Base-by-base conservation (phyloP, 2,797 vertebrate genomes). In the Argya squamiceps region DNA sequence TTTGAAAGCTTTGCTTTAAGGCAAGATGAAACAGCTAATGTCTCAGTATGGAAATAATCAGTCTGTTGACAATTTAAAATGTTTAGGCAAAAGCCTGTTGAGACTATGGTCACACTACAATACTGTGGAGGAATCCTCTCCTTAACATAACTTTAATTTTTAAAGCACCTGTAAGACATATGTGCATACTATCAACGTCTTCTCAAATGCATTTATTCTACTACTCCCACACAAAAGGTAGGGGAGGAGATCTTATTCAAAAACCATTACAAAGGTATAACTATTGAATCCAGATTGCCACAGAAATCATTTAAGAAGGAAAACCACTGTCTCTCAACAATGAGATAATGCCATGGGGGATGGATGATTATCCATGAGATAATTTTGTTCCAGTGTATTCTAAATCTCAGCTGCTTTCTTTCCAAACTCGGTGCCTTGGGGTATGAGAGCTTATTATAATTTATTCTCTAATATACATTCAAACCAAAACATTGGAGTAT, bases 221-320 rank as follows among this genome's bases (percentile, higher is more conserved):
- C 80, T 82, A 79, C 81, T 50, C 84, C 84, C 82, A 92, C 65
- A 23, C 32, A 69, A 84, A 89, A 92, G 80, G 59, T 65, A 92
- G 36, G 39, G 65, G 85, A 60, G n/a, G 32, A 65, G 50, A 88
- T 83, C 49, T 88, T 90, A 68, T 58, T 96, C 85, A 29, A 93
- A 92, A 95, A 34, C 19, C 47, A 77, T 88, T 88, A 78, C 46
- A 68, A 71, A 62, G 81, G 74, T 24, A 4, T 15, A 74, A 91
- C 49, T 78, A 47, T 59, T 89, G 75, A 87, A 92, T 80, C 70
- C 16, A 43, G n/a, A 68, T 74, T 96, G 68, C 56, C 53, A 71
- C 39, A 90, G 69, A 71, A 70, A 92, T 60, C 4, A 77, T 78
- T 89, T 85, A 64, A 46, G 68, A 77, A 83, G 43, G 53, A 92